Percentiles rank a stretch among this genome's conserved stretches.
phyloP scores from a whole-genome alignment of 2,797 vertebrate genomes.

The Brachyrhaphis roseni region DNA sequence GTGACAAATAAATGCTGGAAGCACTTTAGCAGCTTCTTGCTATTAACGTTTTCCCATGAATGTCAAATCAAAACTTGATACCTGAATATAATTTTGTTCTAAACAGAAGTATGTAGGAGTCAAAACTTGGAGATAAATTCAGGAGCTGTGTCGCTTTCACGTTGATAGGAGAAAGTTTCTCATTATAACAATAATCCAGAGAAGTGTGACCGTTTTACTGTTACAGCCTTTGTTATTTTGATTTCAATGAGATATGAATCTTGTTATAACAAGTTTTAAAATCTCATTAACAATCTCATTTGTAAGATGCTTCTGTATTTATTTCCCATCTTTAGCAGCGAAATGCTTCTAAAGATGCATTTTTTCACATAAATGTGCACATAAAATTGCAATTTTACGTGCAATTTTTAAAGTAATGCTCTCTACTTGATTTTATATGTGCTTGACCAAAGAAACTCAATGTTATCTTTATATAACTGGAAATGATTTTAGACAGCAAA shows the following conservation, averaged over 20 bases:
- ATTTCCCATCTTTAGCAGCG: background rate
- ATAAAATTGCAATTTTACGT: background rate
- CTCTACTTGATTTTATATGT: background rate
- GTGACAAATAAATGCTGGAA: background rate
- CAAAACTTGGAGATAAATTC: background rate
- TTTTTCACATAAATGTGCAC: too few relatives aligned
- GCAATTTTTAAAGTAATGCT: background rate
- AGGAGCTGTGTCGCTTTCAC: background rate
- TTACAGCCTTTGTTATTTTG: background rate
- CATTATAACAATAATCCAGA: background rate
- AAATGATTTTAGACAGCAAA: background rate
- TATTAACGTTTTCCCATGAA: background rate
- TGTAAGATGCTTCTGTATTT: background rate
- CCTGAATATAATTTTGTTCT: background rate
- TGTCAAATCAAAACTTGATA: background rate
- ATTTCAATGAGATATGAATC: background rate
- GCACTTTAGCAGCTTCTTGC: background rate
- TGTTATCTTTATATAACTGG: background rate
- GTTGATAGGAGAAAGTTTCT: too few relatives aligned
- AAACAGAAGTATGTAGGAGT: background rate
- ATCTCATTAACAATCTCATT: too few relatives aligned
- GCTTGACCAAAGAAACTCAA: background rate
- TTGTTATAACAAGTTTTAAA: background rate
- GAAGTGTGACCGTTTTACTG: background rate
- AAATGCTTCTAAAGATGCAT: too few relatives aligned